Percentiles rank a stretch among this genome's conserved stretches.
Conservation (phyloP, 2,888 invertebrate species). For the Leptinotarsa haldemani region DNA sequence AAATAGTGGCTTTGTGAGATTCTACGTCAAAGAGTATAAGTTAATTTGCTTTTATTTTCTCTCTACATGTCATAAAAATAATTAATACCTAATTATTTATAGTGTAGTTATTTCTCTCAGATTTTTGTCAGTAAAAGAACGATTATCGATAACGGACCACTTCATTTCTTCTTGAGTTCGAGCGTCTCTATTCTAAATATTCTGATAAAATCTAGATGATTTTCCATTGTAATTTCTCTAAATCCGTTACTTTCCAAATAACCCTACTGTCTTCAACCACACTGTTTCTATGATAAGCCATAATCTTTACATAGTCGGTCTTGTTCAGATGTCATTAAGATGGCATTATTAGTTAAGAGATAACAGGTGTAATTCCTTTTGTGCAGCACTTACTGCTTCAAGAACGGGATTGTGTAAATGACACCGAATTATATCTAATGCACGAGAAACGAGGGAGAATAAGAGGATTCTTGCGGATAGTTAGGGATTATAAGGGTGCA, state of each 20-base stretch:
- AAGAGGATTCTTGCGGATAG: constrained; percentile 6
- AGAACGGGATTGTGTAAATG: constrained; percentile 36
- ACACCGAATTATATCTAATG: constrained; percentile 32
- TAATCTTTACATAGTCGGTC: neutral
- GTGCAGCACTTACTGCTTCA: constrained; percentile 19
- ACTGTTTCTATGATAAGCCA: constrained; percentile 1
- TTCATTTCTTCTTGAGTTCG: neutral
- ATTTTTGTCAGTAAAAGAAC: no score
- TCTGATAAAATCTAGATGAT: constrained; percentile 11
- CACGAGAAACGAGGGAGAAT: constrained; percentile 22
- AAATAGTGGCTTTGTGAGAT: no score
- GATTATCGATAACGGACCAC: no score
- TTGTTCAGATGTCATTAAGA: constrained; percentile 18
- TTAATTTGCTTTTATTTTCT: no score
- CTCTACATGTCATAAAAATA: no score
- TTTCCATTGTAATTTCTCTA: constrained; percentile 14
- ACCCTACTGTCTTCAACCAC: neutral
- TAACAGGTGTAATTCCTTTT: constrained; percentile 37
- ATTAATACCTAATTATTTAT: no score
- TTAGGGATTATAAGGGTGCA: neutral
- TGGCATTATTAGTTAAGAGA: constrained; percentile 24
- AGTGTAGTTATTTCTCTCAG: no score
- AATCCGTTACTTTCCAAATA: constrained; percentile 1
- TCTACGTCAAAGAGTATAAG: no score
- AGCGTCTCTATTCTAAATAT: neutral